These are phyloP conservation scores for Lepus townsendii DNA, from an alignment of 2,797 vertebrate species.

Conservation along the genomic window DNA sequence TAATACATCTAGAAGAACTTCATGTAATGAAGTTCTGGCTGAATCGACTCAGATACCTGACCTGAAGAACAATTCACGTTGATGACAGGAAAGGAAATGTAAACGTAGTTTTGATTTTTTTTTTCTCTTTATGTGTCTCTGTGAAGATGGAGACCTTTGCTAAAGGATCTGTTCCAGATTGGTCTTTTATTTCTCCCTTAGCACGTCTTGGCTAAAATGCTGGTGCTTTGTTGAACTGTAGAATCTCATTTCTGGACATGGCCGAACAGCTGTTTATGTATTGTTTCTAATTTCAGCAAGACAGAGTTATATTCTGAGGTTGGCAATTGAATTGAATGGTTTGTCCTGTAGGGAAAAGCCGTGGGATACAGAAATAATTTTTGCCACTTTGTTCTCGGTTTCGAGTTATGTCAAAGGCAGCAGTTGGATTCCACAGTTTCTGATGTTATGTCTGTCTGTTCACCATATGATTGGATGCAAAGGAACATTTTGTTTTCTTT, in stretches of 20 bases:
- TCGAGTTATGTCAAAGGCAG: constrained; percentile 17
- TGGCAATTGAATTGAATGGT: not conserved
- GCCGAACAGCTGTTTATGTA: constrained; percentile 24
- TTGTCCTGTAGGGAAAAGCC: not conserved
- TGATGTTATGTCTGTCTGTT: not conserved
- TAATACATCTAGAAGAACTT: constrained; percentile 2
- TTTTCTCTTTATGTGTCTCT: not conserved
- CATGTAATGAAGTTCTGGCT: not conserved
- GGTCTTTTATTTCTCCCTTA: not conserved
- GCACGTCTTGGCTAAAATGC: not conserved
- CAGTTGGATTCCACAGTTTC: not conserved
- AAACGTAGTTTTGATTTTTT: not conserved
- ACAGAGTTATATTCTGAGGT: not conserved
- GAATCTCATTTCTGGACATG: constrained; percentile 22
- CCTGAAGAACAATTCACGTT: not conserved
- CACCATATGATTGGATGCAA: not conserved
- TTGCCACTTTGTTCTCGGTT: not conserved
- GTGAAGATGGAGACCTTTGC: not conserved
- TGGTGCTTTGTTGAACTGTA: constrained; percentile 14
- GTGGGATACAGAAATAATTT: not conserved
- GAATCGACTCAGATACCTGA: constrained; percentile 16
- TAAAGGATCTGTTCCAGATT: not conserved
- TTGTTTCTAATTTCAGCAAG: constrained; percentile 32
- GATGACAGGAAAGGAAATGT: not conserved
- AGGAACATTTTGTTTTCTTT: constrained; percentile 28